These are phyloP conservation scores for Hapalemur alaotrensis DNA, from an alignment of 2,797 vertebrate species.

Conservation along the genomic window DNA sequence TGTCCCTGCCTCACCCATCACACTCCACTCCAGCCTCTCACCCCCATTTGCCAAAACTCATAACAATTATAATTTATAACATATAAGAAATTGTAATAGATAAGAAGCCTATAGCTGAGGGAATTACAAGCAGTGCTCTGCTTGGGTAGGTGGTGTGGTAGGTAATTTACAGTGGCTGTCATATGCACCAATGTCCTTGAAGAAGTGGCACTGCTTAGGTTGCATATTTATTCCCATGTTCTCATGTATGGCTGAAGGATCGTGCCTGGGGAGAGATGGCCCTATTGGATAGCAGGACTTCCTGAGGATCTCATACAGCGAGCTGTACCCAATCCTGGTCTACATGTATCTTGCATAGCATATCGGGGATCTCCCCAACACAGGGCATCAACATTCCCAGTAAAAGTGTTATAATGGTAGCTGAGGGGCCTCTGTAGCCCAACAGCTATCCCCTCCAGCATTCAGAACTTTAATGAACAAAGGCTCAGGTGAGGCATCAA, in stretches of 20 bases:
- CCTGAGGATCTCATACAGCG: fast-evolving
- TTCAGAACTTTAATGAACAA: too few species aligned
- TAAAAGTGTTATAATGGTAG: too few species aligned
- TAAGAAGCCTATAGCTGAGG: neutral
- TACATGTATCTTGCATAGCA: fast-evolving
- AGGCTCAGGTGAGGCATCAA: fast-evolving
- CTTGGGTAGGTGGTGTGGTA: neutral
- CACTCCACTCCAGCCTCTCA: neutral
- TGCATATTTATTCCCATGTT: neutral
- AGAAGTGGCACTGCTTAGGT: neutral
- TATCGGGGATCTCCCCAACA: fast-evolving
- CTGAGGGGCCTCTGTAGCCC: neutral
- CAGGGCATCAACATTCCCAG: neutral
- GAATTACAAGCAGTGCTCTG: neutral
- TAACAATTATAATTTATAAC: neutral
- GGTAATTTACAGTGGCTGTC: neutral
- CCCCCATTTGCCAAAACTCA: neutral
- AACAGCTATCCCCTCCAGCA: neutral
- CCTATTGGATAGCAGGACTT: neutral
- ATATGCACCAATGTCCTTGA: neutral
- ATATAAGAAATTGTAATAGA: neutral
- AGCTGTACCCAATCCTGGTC: too few species aligned
- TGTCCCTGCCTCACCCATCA: fast-evolving
- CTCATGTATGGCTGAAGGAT: neutral
- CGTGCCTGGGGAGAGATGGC: neutral